Evolutionary conservation across 2,113 vertebrate species (phyloP).

Genomic region (Actenoides lindsayi): DNA sequence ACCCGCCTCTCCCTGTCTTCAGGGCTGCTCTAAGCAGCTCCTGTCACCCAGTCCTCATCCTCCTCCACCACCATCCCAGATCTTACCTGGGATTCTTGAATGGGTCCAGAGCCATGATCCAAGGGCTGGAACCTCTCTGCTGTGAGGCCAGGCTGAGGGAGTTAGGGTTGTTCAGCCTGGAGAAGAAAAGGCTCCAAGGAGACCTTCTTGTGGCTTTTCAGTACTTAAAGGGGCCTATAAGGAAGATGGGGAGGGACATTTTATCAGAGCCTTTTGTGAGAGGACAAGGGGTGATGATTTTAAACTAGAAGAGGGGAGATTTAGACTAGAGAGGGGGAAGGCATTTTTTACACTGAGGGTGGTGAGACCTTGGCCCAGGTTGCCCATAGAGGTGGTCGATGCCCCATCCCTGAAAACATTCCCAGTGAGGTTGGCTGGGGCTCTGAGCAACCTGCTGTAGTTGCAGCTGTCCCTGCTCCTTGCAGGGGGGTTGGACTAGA

Average conservation of each 20-base stretch:
- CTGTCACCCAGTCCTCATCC: background rate
- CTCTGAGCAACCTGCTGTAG: too few species aligned
- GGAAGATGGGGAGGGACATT: background rate
- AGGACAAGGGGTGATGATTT: background rate
- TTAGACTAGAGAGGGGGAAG: background rate
- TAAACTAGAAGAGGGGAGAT: background rate
- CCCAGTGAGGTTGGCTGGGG: too few species aligned
- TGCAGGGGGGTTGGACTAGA: too few species aligned
- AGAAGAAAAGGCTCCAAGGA: background rate
- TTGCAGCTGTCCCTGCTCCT: too few species aligned
- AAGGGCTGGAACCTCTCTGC: background rate
- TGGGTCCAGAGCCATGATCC: background rate
- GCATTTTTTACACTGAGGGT: too few species aligned
- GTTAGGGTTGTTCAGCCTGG: background rate
- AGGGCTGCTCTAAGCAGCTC: background rate
- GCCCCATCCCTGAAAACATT: background rate
- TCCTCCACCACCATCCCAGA: background rate
- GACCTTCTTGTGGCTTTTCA: background rate
- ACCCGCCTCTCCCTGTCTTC: background rate
- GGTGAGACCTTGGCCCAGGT: background rate
- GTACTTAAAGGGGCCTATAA: background rate
- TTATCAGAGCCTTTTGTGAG: background rate
- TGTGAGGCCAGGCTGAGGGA: background rate
- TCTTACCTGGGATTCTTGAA: background rate
- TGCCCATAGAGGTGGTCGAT: background rate